Evolutionary conservation across 2,888 invertebrate species (phyloP), one percentile per base, ranked within the genome.

Genomic region (Synanthedon formicaeformis): DNA sequence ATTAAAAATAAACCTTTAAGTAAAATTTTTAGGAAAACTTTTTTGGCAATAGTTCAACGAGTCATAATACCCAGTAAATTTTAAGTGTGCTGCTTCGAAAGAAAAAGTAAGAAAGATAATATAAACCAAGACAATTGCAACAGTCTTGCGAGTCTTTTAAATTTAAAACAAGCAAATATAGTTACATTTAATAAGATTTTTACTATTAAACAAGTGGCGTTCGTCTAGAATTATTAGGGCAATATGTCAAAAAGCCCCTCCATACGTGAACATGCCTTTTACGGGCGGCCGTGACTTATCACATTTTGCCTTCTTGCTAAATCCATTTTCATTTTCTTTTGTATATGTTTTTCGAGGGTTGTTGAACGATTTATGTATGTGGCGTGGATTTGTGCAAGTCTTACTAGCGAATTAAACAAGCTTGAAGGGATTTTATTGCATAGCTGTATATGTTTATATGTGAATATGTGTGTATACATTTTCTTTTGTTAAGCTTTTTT

Each of bases 271-370:
- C 60, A 16, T 48, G 59, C 63, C 65, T 59, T 69, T 64, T 63
- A 65, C 62, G 56, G 54, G 55, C 58, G 60, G 58, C 56, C 70
- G 72, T 75, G 76, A 75, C 75, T 77, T 75, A 75, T 77, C 75
- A 67, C 70, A 59, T 71, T 74, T 61, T 61, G 59, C 67, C 58
- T 58, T 55, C 59, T 57, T 62, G 58, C 59, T 60, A 60, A 58
- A 66, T 64, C 61, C 61, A 53, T 64, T 67, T 69, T 66, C 63
- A 63, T 71, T 69, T 68, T 45, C 69, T 45, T 70, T 72, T 67
- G 66, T 66, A 59, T 61, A 65, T 65, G 62, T 69, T 72, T 73
- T 72, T 49, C 49, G 45, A 45, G 45, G 14, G 45, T 45, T 45
- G 45, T n/a, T 13, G 41, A 41, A 41, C 23, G 41, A 51, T 23